These are phyloP conservation scores for Phoxinus phoxinus DNA, from an alignment of 2,113 vertebrate species.

Conservation along the genomic window DNA sequence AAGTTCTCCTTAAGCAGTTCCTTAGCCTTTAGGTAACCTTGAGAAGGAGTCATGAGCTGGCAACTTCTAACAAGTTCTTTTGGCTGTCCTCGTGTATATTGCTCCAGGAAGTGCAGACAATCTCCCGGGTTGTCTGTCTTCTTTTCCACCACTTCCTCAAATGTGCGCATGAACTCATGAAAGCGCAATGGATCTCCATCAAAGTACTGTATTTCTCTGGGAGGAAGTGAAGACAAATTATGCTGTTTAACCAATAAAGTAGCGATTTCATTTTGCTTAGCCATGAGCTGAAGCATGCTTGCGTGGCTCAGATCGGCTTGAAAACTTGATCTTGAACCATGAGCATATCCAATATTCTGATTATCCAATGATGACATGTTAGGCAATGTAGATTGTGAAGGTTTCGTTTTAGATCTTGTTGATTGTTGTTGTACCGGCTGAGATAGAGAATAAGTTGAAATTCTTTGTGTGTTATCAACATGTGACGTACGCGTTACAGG, in stretches of 20 bases:
- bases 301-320: background rate
- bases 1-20: background rate
- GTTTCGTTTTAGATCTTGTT: background rate
- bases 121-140: background rate
- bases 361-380: background rate
- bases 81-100: conserved; percentile 25
- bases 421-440: background rate
- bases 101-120: conserved; percentile 34
- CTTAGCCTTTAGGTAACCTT: background rate
- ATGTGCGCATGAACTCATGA: background rate
- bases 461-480: background rate
- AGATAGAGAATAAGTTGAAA: background rate
- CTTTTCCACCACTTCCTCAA: conserved; percentile 24
- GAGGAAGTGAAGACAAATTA: background rate
- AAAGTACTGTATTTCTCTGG: conserved; percentile 16
- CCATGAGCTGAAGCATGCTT: background rate
- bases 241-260: background rate
- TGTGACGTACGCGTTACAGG: background rate
- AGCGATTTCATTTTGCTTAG: background rate
- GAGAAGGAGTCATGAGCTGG: background rate
- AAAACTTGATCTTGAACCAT: background rate
- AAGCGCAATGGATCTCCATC: conserved; percentile 1
- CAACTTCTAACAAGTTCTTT: conserved; percentile 27
- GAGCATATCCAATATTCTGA: background rate
- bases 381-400: background rate